These are phyloP conservation scores for Stichodactyla mertensii DNA, from an alignment of 64 coral and sea anemone genomes.

Conservation along the genomic window DNA sequence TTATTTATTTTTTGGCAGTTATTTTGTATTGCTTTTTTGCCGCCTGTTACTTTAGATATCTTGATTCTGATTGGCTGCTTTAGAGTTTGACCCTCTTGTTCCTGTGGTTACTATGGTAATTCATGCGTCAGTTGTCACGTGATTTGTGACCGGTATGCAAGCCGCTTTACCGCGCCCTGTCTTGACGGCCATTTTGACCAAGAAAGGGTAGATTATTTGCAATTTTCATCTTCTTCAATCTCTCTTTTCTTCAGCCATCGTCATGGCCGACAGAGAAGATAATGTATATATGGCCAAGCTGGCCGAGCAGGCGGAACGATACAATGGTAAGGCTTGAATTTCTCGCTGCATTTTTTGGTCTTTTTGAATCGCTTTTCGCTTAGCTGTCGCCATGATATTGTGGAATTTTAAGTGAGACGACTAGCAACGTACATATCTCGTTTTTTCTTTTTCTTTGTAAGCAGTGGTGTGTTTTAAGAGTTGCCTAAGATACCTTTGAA, in stretches of 20 bases:
- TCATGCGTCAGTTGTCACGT: constrained; percentile 34
- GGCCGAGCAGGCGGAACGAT: constrained; percentile 96
- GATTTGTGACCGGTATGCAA: constrained; percentile 29
- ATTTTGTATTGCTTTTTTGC: constrained; percentile 21
- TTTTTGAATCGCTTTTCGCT: constrained; percentile 11
- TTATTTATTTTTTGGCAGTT: neutral
- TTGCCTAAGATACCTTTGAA: neutral
- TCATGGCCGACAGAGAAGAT: constrained; percentile 68
- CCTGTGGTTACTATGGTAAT: constrained; percentile 11
- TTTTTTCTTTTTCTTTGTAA: neutral
- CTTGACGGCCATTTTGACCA: constrained; percentile 32
- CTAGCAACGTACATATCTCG: neutral
- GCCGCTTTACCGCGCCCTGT: constrained; percentile 30
- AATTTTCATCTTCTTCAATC: constrained; percentile 32
- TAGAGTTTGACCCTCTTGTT: neutral
- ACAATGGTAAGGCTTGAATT: constrained; percentile 62
- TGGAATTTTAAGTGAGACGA: constrained; percentile 8
- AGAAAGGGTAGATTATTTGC: constrained; percentile 7
- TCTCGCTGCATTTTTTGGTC: neutral
- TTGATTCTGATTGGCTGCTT: constrained; percentile 21
- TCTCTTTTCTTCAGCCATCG: constrained; percentile 27
- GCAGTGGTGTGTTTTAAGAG: constrained; percentile 1
- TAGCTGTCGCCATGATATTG: constrained; percentile 19
- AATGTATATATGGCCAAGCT: constrained; percentile 76
- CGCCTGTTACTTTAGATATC: constrained; percentile 12